Base-by-base conservation (phyloP, 2,113 vertebrate genomes). In the Myotis davidii region DNA sequence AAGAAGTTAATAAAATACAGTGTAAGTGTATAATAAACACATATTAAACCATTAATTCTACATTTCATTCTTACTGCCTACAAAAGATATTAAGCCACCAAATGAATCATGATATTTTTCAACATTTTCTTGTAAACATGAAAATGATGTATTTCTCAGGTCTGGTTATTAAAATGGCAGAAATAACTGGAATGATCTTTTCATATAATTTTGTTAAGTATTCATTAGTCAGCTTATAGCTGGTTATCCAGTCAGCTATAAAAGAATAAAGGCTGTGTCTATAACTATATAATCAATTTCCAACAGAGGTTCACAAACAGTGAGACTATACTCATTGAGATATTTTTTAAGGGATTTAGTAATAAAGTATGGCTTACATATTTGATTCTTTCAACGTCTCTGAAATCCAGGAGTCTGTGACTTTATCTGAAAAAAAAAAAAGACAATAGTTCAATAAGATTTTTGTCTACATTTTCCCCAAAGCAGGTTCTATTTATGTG, bases 371-470 rank as follows among this genome's bases (percentile, higher is more conserved):
- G 45, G 0, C 42, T 86, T 45, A 45, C 5, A 61, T 74, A 74
- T 17, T 74, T 39, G 6, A 76, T 94, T 74, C 39, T 84, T 88
- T 52, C 61, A 54, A 39, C 2, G 14, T n/a, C 20, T n/a, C 45
- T 90, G 39, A 81, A 88, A 73, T 56, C 4, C 25, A 87, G 6
- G 39, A 81, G 84, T 86, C 72, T 42, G 29, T 45, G 16, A 86
- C 13, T 85, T 90, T n/a, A 76, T 32, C 13, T 85, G 10, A 52
- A 94, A 94, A n/a, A n/a, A n/a, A n/a, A n/a, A n/a, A n/a, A n/a
- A n/a, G n/a, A n/a, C n/a, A n/a, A n/a, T n/a, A n/a, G 14, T 74
- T 93, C 18, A 77, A 9, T 2, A 85, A 50, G 5, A 56, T 65
- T 42, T 34, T 56, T 70, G 9, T 52, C 18, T 42, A 48, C 8